phyloP scores from a whole-genome alignment of 2,888 invertebrate genomes.

The Chirona hameri region DNA sequence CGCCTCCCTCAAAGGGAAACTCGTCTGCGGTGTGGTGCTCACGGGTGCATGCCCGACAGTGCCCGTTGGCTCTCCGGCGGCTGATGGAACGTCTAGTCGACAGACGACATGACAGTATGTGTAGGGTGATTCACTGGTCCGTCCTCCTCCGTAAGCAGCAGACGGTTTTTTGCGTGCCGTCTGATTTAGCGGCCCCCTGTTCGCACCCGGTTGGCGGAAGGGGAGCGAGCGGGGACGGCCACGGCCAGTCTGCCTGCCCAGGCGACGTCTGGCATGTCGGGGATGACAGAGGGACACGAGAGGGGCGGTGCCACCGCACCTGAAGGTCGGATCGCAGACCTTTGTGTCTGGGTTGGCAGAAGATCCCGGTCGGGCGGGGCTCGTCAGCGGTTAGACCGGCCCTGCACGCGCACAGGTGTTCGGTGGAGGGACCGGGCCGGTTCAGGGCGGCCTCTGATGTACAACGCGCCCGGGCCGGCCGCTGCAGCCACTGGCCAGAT shows the following conservation, averaged over 20 bases:
- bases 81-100: too few species aligned
- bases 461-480: too few species aligned
- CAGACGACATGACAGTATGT: too few species aligned
- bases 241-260: not conserved
- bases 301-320: not conserved
- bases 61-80: too few species aligned
- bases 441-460: too few species aligned
- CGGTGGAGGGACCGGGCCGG: too few species aligned
- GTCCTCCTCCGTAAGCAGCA: too few species aligned
- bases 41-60: too few species aligned
- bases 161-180: not conserved
- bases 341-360: not conserved
- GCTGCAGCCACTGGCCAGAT: slow-evolving; percentile 34
- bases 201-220: not conserved
- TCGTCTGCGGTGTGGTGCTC: not conserved
- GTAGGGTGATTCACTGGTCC: too few species aligned
- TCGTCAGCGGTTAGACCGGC: not conserved
- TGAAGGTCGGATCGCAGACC: not conserved
- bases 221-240: not conserved
- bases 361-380: not conserved
- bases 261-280: not conserved
- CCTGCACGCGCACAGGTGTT: too few species aligned
- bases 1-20: not conserved
- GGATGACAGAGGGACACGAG: not conserved
- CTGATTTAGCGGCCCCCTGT: not conserved